Conservation (phyloP, 1,140 invertebrate genomes). For the Bombus difficillimus region DNA sequence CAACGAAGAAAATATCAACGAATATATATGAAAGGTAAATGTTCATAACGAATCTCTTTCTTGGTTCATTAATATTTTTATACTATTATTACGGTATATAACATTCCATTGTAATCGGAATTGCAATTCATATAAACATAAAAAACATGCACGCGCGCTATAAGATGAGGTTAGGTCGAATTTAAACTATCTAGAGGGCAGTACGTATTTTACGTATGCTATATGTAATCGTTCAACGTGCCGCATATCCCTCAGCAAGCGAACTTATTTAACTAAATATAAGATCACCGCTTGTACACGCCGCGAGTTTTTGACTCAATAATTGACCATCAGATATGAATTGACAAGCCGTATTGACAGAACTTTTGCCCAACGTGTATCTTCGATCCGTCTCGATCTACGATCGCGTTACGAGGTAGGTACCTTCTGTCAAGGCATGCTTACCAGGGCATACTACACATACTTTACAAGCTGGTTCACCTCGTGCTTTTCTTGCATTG, state of each 20-base stretch:
- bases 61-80: neutral
- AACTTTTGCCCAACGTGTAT: constrained; percentile 33
- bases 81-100: neutral
- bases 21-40: constrained; percentile 13
- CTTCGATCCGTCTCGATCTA: constrained; percentile 38
- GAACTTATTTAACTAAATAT: constrained; percentile 44
- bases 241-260: constrained; percentile 53
- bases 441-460: constrained; percentile 38
- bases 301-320: constrained; percentile 29
- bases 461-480: constrained; percentile 46
- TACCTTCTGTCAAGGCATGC: constrained; percentile 66
- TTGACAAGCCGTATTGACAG: constrained; percentile 47
- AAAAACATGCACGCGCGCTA: constrained; percentile 28
- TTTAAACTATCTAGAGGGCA: constrained; percentile 54
- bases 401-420: constrained; percentile 57
- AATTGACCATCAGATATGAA: constrained; percentile 59
- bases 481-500: constrained; percentile 31
- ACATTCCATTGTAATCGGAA: neutral
- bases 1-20: neutral
- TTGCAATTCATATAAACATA: constrained; percentile 29
- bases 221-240: constrained; percentile 66
- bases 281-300: constrained; percentile 22
- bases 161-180: constrained; percentile 39
- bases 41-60: neutral
- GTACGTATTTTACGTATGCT: constrained; percentile 41